A percentile compares a stretch with the other conserved stretches of the same genome.
phyloP scores from a whole-genome alignment of 2,888 invertebrate genomes.

The Tethea ocularis region DNA sequence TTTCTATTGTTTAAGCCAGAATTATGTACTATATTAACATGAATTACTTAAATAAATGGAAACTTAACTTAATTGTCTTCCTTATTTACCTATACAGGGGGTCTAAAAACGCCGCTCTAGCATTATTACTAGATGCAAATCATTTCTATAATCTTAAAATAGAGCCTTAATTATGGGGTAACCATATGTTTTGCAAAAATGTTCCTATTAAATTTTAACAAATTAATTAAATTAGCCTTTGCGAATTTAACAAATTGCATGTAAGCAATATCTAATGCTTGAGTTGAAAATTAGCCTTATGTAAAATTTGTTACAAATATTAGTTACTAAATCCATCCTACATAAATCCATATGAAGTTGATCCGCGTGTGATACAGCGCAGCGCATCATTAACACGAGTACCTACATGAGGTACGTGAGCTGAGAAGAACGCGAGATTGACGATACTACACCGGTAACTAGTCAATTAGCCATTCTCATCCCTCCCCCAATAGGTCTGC shows the following conservation, averaged over 20 bases:
- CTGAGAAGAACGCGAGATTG: conserved; percentile 41
- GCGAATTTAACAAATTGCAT: too few relatives aligned
- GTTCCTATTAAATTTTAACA: too few relatives aligned
- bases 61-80: not conserved
- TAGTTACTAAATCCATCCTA: too few relatives aligned
- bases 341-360: conserved; percentile 15
- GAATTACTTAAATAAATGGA: conserved; percentile 26
- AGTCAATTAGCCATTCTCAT: conserved; percentile 65
- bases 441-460: conserved; percentile 55
- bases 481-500: conserved; percentile 57
- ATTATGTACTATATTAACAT: conserved; percentile 24
- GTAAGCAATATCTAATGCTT: too few relatives aligned
- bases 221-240: too few relatives aligned
- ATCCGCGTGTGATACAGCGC: not conserved
- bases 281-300: too few relatives aligned
- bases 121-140: too few relatives aligned
- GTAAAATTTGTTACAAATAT: too few relatives aligned
- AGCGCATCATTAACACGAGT: not conserved
- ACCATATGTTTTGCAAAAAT: too few relatives aligned
- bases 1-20: conserved; percentile 48
- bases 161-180: too few relatives aligned
- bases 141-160: too few relatives aligned
- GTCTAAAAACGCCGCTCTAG: too few relatives aligned
- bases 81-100: not conserved
- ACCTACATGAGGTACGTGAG: conserved; percentile 19